phyloP scores from a whole-genome alignment of 1,140 invertebrate genomes.

The Danaus melanippus region DNA sequence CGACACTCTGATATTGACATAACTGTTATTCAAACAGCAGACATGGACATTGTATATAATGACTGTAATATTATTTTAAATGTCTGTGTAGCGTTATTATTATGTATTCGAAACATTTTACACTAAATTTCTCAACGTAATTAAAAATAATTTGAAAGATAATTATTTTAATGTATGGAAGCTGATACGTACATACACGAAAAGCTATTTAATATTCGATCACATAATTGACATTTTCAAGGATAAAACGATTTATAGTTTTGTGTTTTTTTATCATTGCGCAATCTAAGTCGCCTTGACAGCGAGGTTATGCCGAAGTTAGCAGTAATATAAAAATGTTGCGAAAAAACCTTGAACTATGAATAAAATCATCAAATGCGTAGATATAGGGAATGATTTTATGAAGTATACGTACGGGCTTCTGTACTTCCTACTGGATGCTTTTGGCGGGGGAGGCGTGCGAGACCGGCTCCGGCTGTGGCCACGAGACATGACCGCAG shows the following conservation, averaged over 20 bases:
- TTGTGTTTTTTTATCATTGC: slow-evolving; percentile 31
- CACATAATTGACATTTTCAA: no score
- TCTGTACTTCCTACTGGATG: slow-evolving; percentile 55
- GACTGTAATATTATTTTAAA: no score
- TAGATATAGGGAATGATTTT: slow-evolving; percentile 1
- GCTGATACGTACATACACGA: no score
- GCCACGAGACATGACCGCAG: slow-evolving; percentile 57
- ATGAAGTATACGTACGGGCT: slow-evolving; percentile 51
- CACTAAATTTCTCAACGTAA: no score
- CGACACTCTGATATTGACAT: slow-evolving; percentile 10
- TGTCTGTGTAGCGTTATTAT: no score
- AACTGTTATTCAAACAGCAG: slow-evolving; percentile 3
- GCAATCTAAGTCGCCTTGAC: slow-evolving; percentile 49
- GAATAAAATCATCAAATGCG: neutral
- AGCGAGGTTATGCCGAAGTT: slow-evolving; percentile 44
- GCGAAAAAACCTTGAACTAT: slow-evolving; percentile 3
- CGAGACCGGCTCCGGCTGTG: slow-evolving; percentile 65
- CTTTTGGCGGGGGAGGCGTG: slow-evolving; percentile 65
- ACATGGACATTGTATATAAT: no score
- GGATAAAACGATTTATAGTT: slow-evolving; percentile 1
- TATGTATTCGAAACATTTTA: no score
- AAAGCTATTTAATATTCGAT: no score
- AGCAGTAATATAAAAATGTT: slow-evolving; percentile 11
- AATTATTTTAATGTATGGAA: no score
- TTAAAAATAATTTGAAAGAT: no score